A percentile compares a stretch with the other conserved stretches of the same genome.
Conservation (phyloP, 1,140 invertebrate genomes). For the Tribolium madens region DNA sequence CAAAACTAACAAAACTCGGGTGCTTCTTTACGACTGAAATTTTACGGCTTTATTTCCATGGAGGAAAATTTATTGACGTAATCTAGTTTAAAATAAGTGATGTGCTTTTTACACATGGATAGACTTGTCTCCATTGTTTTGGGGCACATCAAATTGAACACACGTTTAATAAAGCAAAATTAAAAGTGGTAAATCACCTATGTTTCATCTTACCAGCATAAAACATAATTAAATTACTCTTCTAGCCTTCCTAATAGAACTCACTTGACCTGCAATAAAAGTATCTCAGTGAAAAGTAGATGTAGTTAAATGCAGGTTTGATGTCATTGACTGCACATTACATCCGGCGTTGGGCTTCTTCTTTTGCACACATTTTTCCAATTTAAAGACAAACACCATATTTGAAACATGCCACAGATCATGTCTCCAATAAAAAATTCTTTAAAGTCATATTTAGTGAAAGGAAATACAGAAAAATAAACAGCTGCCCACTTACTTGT, state of each 20-base stretch:
- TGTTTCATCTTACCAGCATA: neutral
- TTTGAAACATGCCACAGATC: no score
- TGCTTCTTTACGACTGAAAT: conserved; percentile 51
- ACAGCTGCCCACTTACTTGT: neutral
- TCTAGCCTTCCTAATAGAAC: conserved; percentile 1
- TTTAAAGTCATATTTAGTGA: neutral
- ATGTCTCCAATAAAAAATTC: no score
- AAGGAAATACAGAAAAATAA: neutral
- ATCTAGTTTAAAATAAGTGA: conserved; percentile 38
- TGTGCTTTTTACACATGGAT: neutral
- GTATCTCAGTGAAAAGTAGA: neutral
- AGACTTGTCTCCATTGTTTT: neutral
- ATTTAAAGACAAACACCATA: neutral
- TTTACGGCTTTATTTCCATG: conserved; percentile 46
- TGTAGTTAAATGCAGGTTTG: conserved; percentile 18
- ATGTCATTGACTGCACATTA: conserved; percentile 26
- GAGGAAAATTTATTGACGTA: conserved; percentile 47
- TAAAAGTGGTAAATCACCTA: neutral
- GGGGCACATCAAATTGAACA: neutral
- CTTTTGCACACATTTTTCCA: neutral
- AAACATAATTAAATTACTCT: neutral
- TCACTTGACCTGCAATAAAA: conserved; percentile 21
- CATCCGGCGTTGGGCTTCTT: neutral
- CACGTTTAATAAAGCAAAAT: neutral
- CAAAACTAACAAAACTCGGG: conserved; percentile 44